A percentile compares a stretch with the other conserved stretches of the same genome.
Evolutionary conservation across 92 coral and sea anemone species (phyloP).

Genomic region (Blastomussa wellsi): DNA sequence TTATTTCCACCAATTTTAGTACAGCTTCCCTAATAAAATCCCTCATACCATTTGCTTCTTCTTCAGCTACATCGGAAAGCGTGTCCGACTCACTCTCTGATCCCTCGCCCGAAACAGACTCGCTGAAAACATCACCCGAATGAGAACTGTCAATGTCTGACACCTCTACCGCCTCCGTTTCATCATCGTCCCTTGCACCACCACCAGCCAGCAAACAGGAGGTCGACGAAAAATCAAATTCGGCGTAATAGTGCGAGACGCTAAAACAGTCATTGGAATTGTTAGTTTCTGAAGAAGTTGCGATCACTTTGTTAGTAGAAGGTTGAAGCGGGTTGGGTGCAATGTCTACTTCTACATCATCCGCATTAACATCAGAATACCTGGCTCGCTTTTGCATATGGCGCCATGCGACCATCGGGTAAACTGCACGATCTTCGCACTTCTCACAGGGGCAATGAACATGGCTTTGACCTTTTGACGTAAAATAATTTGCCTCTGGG

Average conservation of each 20-base stretch:
- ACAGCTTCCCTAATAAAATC: slow-evolving; percentile 56
- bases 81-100: slow-evolving; percentile 29
- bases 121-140: slow-evolving; percentile 11
- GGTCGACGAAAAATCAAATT: slow-evolving; percentile 21
- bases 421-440: slow-evolving; percentile 46
- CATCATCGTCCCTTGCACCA: slow-evolving; percentile 23
- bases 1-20: slow-evolving; percentile 57
- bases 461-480: slow-evolving; percentile 39
- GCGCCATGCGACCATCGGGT: slow-evolving; percentile 52
- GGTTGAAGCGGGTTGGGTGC: slow-evolving; percentile 29
- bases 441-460: slow-evolving; percentile 47
- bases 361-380: slow-evolving; percentile 30
- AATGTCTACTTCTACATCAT: slow-evolving; percentile 25
- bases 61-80: slow-evolving; percentile 17
- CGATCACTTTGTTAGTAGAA: too few species aligned
- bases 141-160: slow-evolving; percentile 16
- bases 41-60: slow-evolving; percentile 2
- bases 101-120: slow-evolving; percentile 18
- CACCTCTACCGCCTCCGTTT: slow-evolving; percentile 18
- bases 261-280: slow-evolving; percentile 26
- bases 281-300: too few species aligned
- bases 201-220: slow-evolving; percentile 33
- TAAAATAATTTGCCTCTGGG: slow-evolving; percentile 29
- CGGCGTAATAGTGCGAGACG: slow-evolving; percentile 35
- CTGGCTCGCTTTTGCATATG: slow-evolving; percentile 23